phyloP scores from a whole-genome alignment of 2,113 vertebrate genomes.

The Gasterosteus nipponicus region DNA sequence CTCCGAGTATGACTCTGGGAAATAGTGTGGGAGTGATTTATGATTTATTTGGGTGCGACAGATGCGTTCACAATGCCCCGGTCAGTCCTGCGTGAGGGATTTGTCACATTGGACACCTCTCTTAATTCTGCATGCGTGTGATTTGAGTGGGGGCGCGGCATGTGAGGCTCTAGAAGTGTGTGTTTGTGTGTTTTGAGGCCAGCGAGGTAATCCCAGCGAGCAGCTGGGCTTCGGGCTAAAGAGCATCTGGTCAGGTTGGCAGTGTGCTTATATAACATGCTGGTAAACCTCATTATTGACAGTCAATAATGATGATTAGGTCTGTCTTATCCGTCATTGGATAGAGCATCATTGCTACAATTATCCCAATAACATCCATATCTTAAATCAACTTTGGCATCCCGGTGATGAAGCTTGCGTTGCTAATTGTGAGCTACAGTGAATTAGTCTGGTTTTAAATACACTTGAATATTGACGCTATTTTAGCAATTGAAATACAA shows the following conservation, averaged over 20 bases:
- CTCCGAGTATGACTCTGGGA: slow-evolving; percentile 68
- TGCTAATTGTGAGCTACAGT: not conserved
- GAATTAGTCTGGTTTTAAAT: not conserved
- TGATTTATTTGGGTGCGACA: slow-evolving; percentile 72
- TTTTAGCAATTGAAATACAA: not conserved
- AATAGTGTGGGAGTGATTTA: slow-evolving; percentile 66
- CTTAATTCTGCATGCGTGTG: slow-evolving; percentile 46
- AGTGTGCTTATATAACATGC: slow-evolving; percentile 57
- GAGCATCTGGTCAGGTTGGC: slow-evolving; percentile 68
- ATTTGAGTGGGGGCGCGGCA: slow-evolving; percentile 39
- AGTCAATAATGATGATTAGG: slow-evolving; percentile 67
- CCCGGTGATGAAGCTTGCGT: not conserved
- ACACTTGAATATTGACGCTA: not conserved
- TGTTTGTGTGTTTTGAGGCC: slow-evolving; percentile 24
- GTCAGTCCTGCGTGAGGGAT: slow-evolving; percentile 61
- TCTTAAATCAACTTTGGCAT: not conserved
- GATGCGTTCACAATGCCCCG: slow-evolving; percentile 63
- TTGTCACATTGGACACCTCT: slow-evolving; percentile 65
- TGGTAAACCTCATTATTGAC: slow-evolving; percentile 62
- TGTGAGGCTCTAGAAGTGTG: slow-evolving; percentile 38
- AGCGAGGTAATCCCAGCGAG: slow-evolving; percentile 64
- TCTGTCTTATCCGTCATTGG: slow-evolving; percentile 33
- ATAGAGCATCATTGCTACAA: not conserved
- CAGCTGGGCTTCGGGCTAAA: slow-evolving; percentile 71
- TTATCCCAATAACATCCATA: slow-evolving; percentile 8